A percentile compares a stretch with the other conserved stretches of the same genome.
Evolutionary conservation across 2,113 vertebrate species (phyloP).

Genomic region (Ptychochromis oligacanthus): DNA sequence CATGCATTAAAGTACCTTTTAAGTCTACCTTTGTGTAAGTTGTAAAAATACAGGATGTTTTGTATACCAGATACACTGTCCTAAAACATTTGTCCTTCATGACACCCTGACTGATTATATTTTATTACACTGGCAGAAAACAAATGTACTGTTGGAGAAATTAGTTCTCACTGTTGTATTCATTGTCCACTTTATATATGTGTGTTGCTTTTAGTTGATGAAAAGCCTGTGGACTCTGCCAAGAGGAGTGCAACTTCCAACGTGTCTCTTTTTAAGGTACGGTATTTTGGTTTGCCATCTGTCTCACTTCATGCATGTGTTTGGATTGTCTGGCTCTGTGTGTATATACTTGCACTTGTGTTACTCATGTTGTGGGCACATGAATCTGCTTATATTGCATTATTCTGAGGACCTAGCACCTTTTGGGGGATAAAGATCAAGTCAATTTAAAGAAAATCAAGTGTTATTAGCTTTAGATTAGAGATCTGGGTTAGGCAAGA

Average conservation of each 20-base stretch:
- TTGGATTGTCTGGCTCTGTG: background rate
- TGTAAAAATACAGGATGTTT: background rate
- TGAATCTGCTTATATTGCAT: background rate
- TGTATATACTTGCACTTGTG: background rate
- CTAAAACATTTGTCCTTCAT: background rate
- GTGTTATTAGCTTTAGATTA: background rate
- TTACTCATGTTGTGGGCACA: background rate
- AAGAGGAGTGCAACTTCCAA: conserved; percentile 58
- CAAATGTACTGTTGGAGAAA: background rate
- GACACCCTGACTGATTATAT: background rate
- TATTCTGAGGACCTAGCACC: background rate
- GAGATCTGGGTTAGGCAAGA: background rate
- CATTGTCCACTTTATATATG: background rate
- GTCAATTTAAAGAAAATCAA: background rate
- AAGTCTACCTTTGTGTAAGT: background rate
- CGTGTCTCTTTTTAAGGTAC: conserved; percentile 74
- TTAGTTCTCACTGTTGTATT: background rate
- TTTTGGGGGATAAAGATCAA: background rate
- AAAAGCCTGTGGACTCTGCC: conserved; percentile 54
- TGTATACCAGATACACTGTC: background rate
- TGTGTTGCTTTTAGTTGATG: conserved; percentile 63
- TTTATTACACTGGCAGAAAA: background rate
- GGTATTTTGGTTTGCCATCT: background rate
- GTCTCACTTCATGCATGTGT: background rate
- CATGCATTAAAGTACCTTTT: background rate